Evolutionary conservation across 2,888 invertebrate species (phyloP).

Genomic region (Parelbella ahira): DNA sequence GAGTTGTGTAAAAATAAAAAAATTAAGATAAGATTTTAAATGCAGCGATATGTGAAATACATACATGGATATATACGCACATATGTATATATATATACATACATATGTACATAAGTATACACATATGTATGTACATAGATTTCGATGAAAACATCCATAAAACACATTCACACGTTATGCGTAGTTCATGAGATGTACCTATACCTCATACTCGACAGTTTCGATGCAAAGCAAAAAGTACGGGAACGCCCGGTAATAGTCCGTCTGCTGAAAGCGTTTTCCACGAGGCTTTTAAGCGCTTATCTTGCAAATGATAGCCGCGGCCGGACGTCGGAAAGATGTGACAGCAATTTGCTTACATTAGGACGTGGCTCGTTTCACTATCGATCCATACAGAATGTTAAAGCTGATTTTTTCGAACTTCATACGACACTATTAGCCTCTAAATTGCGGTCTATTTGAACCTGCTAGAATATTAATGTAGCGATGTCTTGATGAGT

Average conservation of each 20-base stretch:
- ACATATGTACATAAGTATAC: too few relatives aligned
- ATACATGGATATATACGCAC: too few relatives aligned
- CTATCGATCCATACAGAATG: slow-evolving; percentile 36
- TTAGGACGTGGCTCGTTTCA: slow-evolving; percentile 68
- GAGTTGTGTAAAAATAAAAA: slow-evolving; percentile 22
- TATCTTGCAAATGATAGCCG: slow-evolving; percentile 78
- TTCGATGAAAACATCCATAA: slow-evolving; percentile 39
- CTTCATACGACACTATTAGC: slow-evolving; percentile 28
- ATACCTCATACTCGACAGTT: slow-evolving; percentile 39
- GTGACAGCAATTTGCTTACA: slow-evolving; percentile 79
- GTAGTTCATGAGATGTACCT: slow-evolving; percentile 41
- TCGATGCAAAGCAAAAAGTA: slow-evolving; percentile 60
- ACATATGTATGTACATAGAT: too few relatives aligned
- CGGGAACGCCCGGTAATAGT: slow-evolving; percentile 61
- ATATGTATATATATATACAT: too few relatives aligned
- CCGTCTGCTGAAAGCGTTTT: slow-evolving; percentile 71
- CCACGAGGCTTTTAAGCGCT: slow-evolving; percentile 78
- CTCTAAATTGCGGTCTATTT: slow-evolving; percentile 33
- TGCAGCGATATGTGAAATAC: slow-evolving; percentile 30
- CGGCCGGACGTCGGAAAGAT: slow-evolving; percentile 74
- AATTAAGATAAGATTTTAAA: slow-evolving; percentile 20
- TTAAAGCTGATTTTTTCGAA: slow-evolving; percentile 29
- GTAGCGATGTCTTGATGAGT: slow-evolving; percentile 49
- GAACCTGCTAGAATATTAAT: slow-evolving; percentile 53
- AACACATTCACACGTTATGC: slow-evolving; percentile 39